Evolutionary conservation across 2,113 vertebrate species (phyloP), one percentile per base, ranked within the genome.

Genomic region (Leucoraja erinaceus): DNA sequence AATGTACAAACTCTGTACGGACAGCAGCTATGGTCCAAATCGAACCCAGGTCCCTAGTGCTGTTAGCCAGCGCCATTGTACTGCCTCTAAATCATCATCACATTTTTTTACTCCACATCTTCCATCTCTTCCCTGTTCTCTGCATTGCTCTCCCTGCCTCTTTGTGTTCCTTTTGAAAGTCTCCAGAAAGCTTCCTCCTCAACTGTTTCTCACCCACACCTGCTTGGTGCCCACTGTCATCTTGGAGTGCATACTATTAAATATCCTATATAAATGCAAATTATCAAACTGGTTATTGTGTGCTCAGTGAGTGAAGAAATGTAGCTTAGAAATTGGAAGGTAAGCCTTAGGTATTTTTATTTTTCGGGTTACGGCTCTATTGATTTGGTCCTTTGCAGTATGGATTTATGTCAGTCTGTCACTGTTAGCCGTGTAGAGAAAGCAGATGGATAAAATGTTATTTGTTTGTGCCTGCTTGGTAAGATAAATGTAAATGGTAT

Each of bases 381-480:
- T 93, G 95, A 96, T 75, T 93, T 95, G 93, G 95, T 96, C 94
- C 95, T 96, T 31, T 95, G 95, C 95, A 94, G 94, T 7, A 94
- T 95, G 93, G 95, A 93, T 94, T 92, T 95, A 79, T 96, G 95
- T 93, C 94, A 94, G 78, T 93, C 95, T 92, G 94, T 94, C 38
- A 94, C 95, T 28, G 75, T 95, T 93, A 94, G 94, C 93, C 95
- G 95, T 91, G 90, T 81, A 0, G 95, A 95, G 93, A 94, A 94
- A 76, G 93, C 93, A 88, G 94, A 94, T 94, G 95, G 95, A 75
- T 95, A 95, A 74, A 95, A 95, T 93, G 95, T 96, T 31, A 94
- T n/a, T 93, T 96, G 95, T 91, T 93, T 93, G 0, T 96, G 95
- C 94, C 84, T 95, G 93, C 93, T 93, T 94, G 95, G 95, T 96